These are phyloP conservation scores for Argyresthia goedartella DNA, from an alignment of 2,888 invertebrate genomes.

Conservation along the genomic window DNA sequence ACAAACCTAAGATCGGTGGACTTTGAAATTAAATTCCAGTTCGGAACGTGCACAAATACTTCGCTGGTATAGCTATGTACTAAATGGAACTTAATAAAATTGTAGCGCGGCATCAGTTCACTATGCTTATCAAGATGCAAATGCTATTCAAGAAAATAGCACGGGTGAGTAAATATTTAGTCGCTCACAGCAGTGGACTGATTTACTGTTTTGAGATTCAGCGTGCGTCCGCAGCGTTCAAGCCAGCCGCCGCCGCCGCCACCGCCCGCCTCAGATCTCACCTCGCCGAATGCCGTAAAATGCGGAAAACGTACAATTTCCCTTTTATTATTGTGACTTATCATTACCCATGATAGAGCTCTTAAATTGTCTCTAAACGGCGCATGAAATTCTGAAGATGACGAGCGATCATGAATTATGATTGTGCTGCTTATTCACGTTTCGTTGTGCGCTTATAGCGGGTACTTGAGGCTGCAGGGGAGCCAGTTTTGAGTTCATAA, in stretches of 20 bases:
- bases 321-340: constrained; percentile 28
- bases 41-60: background rate
- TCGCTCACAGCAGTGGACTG: constrained; percentile 49
- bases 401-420: constrained; percentile 12
- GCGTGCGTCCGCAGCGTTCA: constrained; percentile 31
- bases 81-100: background rate
- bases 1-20: constrained; percentile 4
- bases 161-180: constrained; percentile 44
- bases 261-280: constrained; percentile 34
- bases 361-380: constrained; percentile 29
- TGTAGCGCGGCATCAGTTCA: constrained; percentile 1
- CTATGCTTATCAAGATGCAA: constrained; percentile 31
- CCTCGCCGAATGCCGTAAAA: constrained; percentile 33
- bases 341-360: constrained; percentile 26
- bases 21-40: constrained; percentile 8
- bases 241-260: constrained; percentile 20
- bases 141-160: constrained; percentile 34
- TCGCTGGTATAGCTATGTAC: too few relatives aligned
- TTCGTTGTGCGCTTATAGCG: too few relatives aligned
- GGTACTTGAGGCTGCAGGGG: background rate
- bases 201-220: constrained; percentile 57
- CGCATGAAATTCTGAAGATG: constrained; percentile 23
- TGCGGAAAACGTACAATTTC: constrained; percentile 30
- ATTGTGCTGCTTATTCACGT: background rate
- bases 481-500: background rate